Base-by-base conservation (phyloP, 2,888 invertebrate species). In the Eristalis arbustorum region DNA sequence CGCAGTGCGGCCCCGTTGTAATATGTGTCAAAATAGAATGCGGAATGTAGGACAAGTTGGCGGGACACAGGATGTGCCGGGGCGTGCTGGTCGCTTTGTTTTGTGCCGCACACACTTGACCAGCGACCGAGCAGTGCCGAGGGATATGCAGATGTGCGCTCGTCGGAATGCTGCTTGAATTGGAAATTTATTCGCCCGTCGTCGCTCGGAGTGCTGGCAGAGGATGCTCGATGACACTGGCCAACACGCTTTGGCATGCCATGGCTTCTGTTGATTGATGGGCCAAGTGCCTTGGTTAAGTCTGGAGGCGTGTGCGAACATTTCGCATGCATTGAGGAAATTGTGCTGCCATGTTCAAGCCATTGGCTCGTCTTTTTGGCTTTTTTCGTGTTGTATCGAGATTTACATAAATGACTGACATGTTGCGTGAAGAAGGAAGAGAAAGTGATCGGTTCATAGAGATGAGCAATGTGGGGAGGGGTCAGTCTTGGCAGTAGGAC, bases 21-120 rank as follows among this genome's bases (percentile, higher is more conserved):
- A 71, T 61, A 42, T 84, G 75, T 84, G 76, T 85, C 74, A 66
- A 72, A 84, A 72, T 42, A 71, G 42, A 42, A 78, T 56, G 64
- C 56, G 18, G 66, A 18, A 66, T 78, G 61, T 40, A 66, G 61
- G 66, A 62, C 57, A 64, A 74, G 68, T 73, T 67, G 72, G 62
- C 66, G 80, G 67, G 34, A 67, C 64, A 23, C 28, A 72, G 28
- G 28, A 61, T n/a, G 62, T 28, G 57, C 18, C 6, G 11, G 6
- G 11, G 22, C 28, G 18, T 49, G 31, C n/a, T n/a, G 34, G 49
- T 61, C 6, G 34, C 8, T 3, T 62, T 62, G 25, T 23, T 23
- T 23, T 2, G 62, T 62, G 62, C 14, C 23, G 13, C 59, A 59
- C 23, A 25, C 59, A 59, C 23, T 59, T 59, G 25, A 25, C 23